A percentile compares a stretch with the other conserved stretches of the same genome.
Conservation (phyloP, 2,888 invertebrate genomes). For the Dinocampus coccinellae region DNA sequence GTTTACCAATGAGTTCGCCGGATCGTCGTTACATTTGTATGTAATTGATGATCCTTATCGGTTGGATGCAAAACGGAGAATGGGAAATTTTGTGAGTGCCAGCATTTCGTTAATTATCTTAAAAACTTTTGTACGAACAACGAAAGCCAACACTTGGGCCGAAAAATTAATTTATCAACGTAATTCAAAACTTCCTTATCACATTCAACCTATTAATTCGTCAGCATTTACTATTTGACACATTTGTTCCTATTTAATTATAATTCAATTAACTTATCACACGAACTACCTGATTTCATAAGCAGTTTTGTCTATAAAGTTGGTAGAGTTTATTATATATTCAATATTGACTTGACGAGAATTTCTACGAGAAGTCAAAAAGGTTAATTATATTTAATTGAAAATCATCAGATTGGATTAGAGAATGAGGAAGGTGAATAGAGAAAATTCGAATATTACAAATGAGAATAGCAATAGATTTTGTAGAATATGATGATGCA, state of each 20-base stretch:
- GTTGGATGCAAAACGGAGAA: neutral
- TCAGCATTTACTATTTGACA: neutral
- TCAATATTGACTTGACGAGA: neutral
- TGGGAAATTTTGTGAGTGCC: slow-evolving; percentile 5
- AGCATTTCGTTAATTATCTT: slow-evolving; percentile 31
- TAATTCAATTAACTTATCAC: slow-evolving; percentile 6
- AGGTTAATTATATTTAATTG: neutral
- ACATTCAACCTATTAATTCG: neutral
- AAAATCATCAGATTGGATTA: neutral
- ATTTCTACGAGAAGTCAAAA: neutral
- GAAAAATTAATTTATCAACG: slow-evolving; percentile 22
- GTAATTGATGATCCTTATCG: slow-evolving; percentile 35
- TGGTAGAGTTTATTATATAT: neutral
- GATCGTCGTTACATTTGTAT: slow-evolving; percentile 17
- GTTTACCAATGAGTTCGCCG: slow-evolving; percentile 22
- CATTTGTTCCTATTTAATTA: neutral
- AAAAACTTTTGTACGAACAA: neutral
- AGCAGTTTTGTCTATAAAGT: neutral
- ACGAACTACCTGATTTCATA: neutral
- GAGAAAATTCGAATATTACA: neutral
- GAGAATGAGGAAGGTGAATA: neutral
- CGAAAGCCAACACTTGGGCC: neutral
- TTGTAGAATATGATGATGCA: neutral
- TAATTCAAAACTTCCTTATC: neutral
- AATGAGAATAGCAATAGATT: neutral